phyloP scores from a whole-genome alignment of 1,140 invertebrate genomes.

The Atta colombica region DNA sequence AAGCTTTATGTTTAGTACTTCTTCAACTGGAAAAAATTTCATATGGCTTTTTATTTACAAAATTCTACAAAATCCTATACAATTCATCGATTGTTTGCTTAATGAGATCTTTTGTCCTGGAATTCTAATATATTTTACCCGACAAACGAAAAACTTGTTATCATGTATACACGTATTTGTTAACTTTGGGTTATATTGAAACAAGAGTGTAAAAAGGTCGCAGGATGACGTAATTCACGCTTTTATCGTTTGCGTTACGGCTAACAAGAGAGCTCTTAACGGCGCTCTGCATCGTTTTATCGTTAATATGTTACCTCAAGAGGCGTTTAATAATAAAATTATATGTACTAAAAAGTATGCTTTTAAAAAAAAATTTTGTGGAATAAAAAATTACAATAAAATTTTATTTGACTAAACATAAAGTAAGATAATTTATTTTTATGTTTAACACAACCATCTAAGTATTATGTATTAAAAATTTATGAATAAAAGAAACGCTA shows the following conservation, averaged over 20 bases:
- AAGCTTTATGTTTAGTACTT: not conserved
- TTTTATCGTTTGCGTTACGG: conserved; percentile 70
- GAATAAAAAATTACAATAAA: not conserved
- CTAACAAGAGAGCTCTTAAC: conserved; percentile 66
- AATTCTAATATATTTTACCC: conserved; percentile 4
- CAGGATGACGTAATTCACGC: conserved; percentile 40
- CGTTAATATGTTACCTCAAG: conserved; percentile 28
- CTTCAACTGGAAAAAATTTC: not conserved
- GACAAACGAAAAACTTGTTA: not conserved
- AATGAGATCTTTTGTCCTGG: not conserved
- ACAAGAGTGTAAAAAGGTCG: conserved; percentile 50
- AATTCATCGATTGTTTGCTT: not conserved
- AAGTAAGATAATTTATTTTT: conserved; percentile 7
- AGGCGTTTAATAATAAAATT: conserved; percentile 58
- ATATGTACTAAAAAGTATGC: conserved; percentile 28
- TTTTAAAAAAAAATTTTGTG: not conserved
- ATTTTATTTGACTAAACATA: not conserved
- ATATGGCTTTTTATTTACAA: not conserved
- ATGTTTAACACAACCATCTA: not conserved
- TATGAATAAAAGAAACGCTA: not conserved
- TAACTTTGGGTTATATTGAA: conserved; percentile 45
- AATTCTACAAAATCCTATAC: not conserved
- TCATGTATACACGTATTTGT: conserved; percentile 24
- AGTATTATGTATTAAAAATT: not conserved
- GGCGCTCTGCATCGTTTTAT: conserved; percentile 51